Evolutionary conservation across 2,888 invertebrate genomes (phyloP), one percentile per base, ranked within the genome.

Genomic region (Trachelus iudaicus): DNA sequence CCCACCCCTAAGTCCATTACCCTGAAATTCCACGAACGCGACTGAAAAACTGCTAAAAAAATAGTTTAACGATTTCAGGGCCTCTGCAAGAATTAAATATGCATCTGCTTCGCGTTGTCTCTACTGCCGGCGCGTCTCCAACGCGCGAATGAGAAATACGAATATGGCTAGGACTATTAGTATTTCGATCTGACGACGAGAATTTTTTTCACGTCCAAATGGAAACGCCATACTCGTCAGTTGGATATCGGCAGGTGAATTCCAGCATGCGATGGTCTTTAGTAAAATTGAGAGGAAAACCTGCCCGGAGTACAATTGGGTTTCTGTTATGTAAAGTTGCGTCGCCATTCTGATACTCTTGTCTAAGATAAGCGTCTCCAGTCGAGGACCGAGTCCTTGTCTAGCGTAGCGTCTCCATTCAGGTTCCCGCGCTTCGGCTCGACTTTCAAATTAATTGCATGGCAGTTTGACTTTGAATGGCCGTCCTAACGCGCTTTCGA

Each of bases 361-460:
- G 56, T 23, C 56, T 23, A 56, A 23, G 56, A 56, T 23, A 56
- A 56, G 56, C 56, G 2, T 56, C 23, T 23, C 6, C 40, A 9
- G 56, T 15, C 23, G 23, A 56, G 23, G 23, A 56, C 2, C 23
- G 1, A 56, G 56, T 56, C 56, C 56, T 56, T 56, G 56, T 56
- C 56, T 23, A 9, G 15, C 56, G 15, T 2, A 15, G 40, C 40
- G 40, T 40, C 40, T 40, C 69, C 31, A 69, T 69, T 69, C 3
- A 30, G 31, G 37, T 69, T 69, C 68, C 34, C 12, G 73, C 79
- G 80, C 79, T 77, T 79, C 78, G 80, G 77, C 81, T 79, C 79
- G 85, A 84, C 79, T 81, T 79, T 82, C 79, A 82, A 87, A 88
- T 87, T 87, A 88, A 88, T 88, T 87, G 87, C 84, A 82, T 81